Conservation (phyloP, 2,888 invertebrate species). For the Nymphalis urticae region DNA sequence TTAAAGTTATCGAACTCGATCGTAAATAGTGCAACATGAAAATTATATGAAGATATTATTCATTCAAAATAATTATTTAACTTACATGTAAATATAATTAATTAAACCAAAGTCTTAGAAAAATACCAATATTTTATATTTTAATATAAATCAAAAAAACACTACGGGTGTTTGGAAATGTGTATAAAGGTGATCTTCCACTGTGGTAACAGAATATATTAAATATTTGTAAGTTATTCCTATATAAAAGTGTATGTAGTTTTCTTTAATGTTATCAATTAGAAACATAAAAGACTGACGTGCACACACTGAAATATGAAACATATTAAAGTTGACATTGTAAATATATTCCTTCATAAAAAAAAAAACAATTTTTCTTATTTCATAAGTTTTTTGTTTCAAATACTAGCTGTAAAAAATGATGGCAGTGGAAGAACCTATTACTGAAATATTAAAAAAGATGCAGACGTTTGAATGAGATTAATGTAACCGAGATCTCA, state of each 20-base stretch:
- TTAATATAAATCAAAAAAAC: slow-evolving; percentile 17
- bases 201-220: slow-evolving; percentile 10
- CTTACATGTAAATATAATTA: slow-evolving; percentile 27
- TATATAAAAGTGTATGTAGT: not conserved
- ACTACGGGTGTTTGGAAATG: slow-evolving; percentile 2
- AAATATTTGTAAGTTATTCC: not conserved
- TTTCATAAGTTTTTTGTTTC: not conserved
- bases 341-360: not conserved
- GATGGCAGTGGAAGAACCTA: slow-evolving; percentile 20
- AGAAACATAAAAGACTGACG: slow-evolving; percentile 12
- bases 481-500: slow-evolving; percentile 78
- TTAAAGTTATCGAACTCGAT: not conserved
- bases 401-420: not conserved
- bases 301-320: slow-evolving; percentile 1
- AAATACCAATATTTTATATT: slow-evolving; percentile 24
- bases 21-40: slow-evolving; percentile 19
- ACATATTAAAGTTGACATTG: not conserved
- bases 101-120: slow-evolving; percentile 30
- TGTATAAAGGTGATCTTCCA: slow-evolving; percentile 21
- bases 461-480: slow-evolving; percentile 57
- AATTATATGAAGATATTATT: slow-evolving; percentile 18
- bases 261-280: slow-evolving; percentile 8
- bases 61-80: slow-evolving; percentile 18
- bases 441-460: slow-evolving; percentile 9
- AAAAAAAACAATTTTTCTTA: not conserved